A percentile compares a stretch with the other conserved stretches of the same genome.
Conservation (phyloP, 2,888 invertebrate genomes). For the Oscheius sp. region DNA sequence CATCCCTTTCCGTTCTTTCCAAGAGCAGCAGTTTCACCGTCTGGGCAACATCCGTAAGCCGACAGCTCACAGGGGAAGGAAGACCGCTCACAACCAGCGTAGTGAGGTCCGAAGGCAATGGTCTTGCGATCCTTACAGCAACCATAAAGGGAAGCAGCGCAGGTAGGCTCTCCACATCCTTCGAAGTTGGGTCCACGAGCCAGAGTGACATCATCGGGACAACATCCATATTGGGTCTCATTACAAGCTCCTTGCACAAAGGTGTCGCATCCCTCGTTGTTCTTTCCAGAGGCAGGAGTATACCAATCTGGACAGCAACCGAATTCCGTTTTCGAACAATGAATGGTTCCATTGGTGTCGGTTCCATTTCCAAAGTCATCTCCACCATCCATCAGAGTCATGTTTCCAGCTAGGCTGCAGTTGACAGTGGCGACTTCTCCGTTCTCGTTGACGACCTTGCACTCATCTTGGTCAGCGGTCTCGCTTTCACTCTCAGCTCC, state of each 20-base stretch:
- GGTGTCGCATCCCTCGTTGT: slow-evolving; percentile 68
- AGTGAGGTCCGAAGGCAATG: slow-evolving; percentile 74
- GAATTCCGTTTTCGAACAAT: slow-evolving; percentile 72
- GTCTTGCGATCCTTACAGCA: slow-evolving; percentile 76
- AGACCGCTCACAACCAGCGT: slow-evolving; percentile 71
- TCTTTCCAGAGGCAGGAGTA: slow-evolving; percentile 71
- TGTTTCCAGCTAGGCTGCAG: slow-evolving; percentile 51
- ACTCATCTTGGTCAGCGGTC: slow-evolving; percentile 39
- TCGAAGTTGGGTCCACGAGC: slow-evolving; percentile 85
- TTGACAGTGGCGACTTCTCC: slow-evolving; percentile 59
- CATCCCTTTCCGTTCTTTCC: slow-evolving; percentile 83
- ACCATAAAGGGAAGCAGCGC: slow-evolving; percentile 74
- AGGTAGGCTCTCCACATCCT: slow-evolving; percentile 79
- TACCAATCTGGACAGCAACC: slow-evolving; percentile 74
- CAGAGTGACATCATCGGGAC: slow-evolving; percentile 86
- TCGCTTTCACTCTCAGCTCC: slow-evolving; percentile 43
- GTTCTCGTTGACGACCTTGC: slow-evolving; percentile 57
- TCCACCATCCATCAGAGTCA: slow-evolving; percentile 48
- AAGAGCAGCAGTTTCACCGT: slow-evolving; percentile 86
- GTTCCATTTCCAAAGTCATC: slow-evolving; percentile 31
- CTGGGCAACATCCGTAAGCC: slow-evolving; percentile 88
- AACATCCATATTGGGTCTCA: slow-evolving; percentile 84
- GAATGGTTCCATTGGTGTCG: slow-evolving; percentile 56
- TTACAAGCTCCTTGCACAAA: slow-evolving; percentile 73
- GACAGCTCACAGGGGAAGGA: slow-evolving; percentile 75